A percentile compares a stretch with the other conserved stretches of the same genome.
Evolutionary conservation across 2,888 invertebrate species (phyloP).

Genomic region (Sussaba pulchella): DNA sequence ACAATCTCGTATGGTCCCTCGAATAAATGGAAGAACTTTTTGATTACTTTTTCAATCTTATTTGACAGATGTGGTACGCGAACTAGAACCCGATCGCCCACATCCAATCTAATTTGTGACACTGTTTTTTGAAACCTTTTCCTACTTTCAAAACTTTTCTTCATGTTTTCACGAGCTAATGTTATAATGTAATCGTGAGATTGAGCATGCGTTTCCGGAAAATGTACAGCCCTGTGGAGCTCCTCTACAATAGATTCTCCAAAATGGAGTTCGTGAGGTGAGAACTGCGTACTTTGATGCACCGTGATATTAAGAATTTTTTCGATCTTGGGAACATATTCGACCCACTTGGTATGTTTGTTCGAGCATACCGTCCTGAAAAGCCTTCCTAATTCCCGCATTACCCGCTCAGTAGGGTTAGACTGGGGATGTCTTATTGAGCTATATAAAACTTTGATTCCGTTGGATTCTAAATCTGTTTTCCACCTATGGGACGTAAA

Average conservation of each 20-base stretch:
- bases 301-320: constrained; percentile 56
- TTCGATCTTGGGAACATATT: constrained; percentile 51
- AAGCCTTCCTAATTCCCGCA: constrained; percentile 63
- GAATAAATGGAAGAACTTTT: constrained; percentile 51
- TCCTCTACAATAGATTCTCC: constrained; percentile 17
- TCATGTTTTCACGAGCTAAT: constrained; percentile 39
- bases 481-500: constrained; percentile 51
- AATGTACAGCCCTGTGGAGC: constrained; percentile 32
- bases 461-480: constrained; percentile 16
- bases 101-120: too few relatives aligned
- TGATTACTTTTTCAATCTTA: neutral
- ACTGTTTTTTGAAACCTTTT: too few relatives aligned
- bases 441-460: constrained; percentile 41
- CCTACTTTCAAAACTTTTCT: neutral
- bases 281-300: constrained; percentile 58
- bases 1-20: constrained; percentile 43
- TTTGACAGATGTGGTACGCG: constrained; percentile 38
- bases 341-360: constrained; percentile 62
- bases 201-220: constrained; percentile 3
- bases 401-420: constrained; percentile 60
- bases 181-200: constrained; percentile 24
- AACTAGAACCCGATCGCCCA: constrained; percentile 15
- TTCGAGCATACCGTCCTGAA: constrained; percentile 63
- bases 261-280: constrained; percentile 56
- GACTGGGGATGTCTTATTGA: constrained; percentile 62